These are phyloP conservation scores for Ranitomeya imitator DNA, from an alignment of 2,113 vertebrate species.

Conservation along the genomic window DNA sequence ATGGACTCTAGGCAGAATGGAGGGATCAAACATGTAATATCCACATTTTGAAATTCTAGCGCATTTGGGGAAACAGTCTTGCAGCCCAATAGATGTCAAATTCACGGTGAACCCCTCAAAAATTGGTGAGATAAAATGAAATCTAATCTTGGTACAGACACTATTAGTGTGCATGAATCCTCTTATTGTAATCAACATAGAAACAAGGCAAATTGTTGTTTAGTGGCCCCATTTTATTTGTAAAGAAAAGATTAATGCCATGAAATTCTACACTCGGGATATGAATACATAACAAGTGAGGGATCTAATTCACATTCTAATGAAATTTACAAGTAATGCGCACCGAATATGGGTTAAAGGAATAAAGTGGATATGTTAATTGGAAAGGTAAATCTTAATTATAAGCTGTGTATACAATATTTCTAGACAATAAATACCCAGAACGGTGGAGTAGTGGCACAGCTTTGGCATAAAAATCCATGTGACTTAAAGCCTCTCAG, in stretches of 20 bases:
- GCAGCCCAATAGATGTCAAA: neutral
- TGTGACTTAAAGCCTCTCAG: neutral
- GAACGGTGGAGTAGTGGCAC: neutral
- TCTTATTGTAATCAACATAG: neutral
- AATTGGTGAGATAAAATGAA: too few relatives aligned
- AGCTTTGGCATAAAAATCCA: neutral
- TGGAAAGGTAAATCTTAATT: conserved; percentile 8
- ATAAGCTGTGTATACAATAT: neutral
- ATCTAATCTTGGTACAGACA: too few relatives aligned
- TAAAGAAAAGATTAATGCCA: neutral
- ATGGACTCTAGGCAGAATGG: too few relatives aligned
- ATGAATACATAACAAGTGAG: neutral
- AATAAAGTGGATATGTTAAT: conserved; percentile 16
- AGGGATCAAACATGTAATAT: too few relatives aligned
- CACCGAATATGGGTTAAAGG: neutral
- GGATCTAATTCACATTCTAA: neutral
- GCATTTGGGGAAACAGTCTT: neutral
- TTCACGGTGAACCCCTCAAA: too few relatives aligned
- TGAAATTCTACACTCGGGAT: neutral
- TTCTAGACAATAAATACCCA: neutral
- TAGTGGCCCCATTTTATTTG: neutral
- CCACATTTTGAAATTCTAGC: neutral
- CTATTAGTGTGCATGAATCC: neutral
- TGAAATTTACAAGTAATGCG: neutral
- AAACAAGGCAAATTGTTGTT: neutral